phyloP scores from a whole-genome alignment of 1,140 invertebrate species.

The Meloidogyne exigua region DNA sequence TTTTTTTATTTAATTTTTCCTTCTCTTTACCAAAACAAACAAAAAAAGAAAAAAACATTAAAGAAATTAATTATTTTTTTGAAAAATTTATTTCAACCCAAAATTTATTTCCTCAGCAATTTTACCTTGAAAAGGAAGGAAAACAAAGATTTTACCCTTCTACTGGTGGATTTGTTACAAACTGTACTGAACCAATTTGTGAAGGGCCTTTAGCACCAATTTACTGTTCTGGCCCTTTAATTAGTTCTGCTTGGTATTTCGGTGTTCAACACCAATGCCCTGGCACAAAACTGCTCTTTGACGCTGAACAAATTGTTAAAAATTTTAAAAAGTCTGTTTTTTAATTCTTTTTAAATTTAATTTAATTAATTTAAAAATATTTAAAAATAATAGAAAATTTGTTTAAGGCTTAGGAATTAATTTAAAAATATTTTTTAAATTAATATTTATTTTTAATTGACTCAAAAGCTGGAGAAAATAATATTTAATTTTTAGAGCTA shows the following conservation, averaged over 20 bases:
- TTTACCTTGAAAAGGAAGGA: not conserved
- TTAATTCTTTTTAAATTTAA: slow-evolving; percentile 7
- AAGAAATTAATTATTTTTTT: not conserved
- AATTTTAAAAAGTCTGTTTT: slow-evolving; percentile 36
- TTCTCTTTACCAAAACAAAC: not conserved
- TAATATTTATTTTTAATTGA: too few relatives aligned
- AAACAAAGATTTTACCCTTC: not conserved
- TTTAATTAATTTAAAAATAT: slow-evolving; percentile 8
- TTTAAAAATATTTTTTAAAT: too few relatives aligned
- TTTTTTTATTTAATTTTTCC: not conserved
- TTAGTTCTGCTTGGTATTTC: slow-evolving; percentile 39
- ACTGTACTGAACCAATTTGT: slow-evolving; percentile 41
- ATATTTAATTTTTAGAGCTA: too few relatives aligned
- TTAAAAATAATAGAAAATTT: too few relatives aligned
- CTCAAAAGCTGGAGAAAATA: too few relatives aligned
- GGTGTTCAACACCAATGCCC: slow-evolving; percentile 42
- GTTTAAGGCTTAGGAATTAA: too few relatives aligned
- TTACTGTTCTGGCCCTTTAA: slow-evolving; percentile 36
- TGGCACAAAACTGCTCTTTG: slow-evolving; percentile 29
- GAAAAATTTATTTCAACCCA: not conserved
- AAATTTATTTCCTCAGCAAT: slow-evolving; percentile 14
- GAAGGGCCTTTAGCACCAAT: slow-evolving; percentile 35
- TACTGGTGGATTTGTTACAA: slow-evolving; percentile 19
- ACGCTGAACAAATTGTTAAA: slow-evolving; percentile 28
- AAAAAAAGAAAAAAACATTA: not conserved